These are phyloP conservation scores for Philotrypesis tridentata DNA, from an alignment of 1,140 invertebrate genomes.

Conservation along the genomic window DNA sequence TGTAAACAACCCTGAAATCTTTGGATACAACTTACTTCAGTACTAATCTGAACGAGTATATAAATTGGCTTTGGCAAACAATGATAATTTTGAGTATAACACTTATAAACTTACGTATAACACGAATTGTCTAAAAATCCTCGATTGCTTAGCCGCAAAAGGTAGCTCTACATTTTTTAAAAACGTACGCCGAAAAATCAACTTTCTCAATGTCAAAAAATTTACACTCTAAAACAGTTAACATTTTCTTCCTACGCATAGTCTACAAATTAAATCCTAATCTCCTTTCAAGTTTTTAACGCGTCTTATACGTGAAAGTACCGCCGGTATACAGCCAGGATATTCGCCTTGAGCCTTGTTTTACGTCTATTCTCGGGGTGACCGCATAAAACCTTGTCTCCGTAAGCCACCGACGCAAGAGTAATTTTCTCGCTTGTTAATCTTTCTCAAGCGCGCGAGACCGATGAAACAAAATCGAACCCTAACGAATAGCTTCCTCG, in stretches of 20 bases:
- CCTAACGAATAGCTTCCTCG: neutral
- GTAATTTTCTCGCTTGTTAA: neutral
- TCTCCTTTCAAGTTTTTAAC: neutral
- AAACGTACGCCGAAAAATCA: too few relatives aligned
- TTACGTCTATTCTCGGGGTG: neutral
- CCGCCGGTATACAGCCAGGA: neutral
- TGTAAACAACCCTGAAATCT: neutral
- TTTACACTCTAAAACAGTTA: neutral
- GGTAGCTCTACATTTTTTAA: too few relatives aligned
- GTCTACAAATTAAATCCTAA: neutral
- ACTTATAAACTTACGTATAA: neutral
- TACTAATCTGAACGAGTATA: neutral
- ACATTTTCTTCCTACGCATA: neutral
- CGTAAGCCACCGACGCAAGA: neutral
- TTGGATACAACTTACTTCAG: too few relatives aligned
- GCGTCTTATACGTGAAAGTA: neutral
- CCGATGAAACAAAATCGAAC: neutral
- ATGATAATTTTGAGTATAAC: neutral
- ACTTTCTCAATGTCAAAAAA: neutral
- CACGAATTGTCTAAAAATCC: neutral
- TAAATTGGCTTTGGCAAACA: neutral
- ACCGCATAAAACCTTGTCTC: neutral
- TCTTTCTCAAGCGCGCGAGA: neutral
- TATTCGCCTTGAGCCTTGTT: neutral
- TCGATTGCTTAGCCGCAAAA: too few relatives aligned